phyloP scores from a whole-genome alignment of 2,113 vertebrate genomes.

The Lanius ludovicianus region DNA sequence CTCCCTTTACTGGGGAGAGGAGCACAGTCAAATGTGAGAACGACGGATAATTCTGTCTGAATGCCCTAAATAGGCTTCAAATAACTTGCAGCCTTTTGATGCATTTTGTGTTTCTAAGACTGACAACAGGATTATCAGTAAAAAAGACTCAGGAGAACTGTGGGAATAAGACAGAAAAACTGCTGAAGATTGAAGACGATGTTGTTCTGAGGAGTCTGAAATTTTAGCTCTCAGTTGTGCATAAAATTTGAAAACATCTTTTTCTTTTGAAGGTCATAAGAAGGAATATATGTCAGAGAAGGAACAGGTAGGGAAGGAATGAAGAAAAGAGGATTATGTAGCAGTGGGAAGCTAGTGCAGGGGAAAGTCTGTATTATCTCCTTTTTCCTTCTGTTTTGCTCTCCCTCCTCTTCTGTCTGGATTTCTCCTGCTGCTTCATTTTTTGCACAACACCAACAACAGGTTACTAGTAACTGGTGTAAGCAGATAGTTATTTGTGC shows the following conservation, averaged over 20 bases:
- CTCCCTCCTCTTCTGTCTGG: neutral
- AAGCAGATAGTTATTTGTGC: slow-evolving; percentile 20
- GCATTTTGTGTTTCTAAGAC: neutral
- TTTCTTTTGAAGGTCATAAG: neutral
- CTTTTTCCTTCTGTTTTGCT: neutral
- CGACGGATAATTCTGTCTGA: neutral
- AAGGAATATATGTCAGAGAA: neutral
- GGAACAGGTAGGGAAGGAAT: neutral
- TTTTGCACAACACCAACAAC: neutral
- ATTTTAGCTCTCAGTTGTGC: neutral
- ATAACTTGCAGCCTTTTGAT: neutral
- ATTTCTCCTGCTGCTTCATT: neutral
- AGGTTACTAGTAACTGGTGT: neutral
- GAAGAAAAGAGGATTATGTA: neutral
- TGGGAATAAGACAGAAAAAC: neutral
- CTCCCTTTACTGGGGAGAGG: neutral
- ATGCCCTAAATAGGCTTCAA: neutral
- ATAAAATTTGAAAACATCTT: neutral
- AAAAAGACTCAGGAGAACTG: neutral
- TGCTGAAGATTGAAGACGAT: neutral
- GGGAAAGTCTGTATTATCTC: neutral
- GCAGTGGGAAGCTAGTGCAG: neutral
- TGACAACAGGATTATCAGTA: neutral
- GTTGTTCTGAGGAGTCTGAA: neutral
- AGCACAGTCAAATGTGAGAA: neutral